Conservation (phyloP, 2,113 vertebrate genomes). For the Cyprinodon variegatus region DNA sequence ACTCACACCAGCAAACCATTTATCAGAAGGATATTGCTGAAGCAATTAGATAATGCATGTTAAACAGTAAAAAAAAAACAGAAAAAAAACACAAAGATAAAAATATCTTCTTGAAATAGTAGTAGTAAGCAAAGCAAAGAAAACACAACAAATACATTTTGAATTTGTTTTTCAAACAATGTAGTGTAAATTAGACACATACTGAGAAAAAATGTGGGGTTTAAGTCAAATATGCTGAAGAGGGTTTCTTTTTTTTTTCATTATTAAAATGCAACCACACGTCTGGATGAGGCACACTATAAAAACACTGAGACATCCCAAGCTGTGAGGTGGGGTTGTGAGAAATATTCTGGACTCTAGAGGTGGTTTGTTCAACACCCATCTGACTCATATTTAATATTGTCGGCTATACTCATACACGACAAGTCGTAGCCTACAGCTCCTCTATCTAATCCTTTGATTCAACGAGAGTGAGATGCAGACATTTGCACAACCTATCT, state of each 20-base stretch:
- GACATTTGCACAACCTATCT: conserved; percentile 41
- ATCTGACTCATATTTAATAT: conserved; percentile 75
- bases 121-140: background rate
- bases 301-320: conserved; percentile 69
- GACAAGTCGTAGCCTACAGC: conserved; percentile 63
- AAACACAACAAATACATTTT: background rate
- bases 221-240: conserved; percentile 49
- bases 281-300: conserved; percentile 67
- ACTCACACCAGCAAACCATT: background rate
- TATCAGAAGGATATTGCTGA: background rate
- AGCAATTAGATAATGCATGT: background rate
- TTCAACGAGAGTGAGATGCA: conserved; percentile 67
- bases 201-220: conserved; percentile 41
- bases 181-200: conserved; percentile 49
- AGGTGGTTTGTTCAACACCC: conserved; percentile 72
- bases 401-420: conserved; percentile 54
- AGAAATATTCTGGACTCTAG: conserved; percentile 54
- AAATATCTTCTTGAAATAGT: background rate
- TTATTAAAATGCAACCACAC: conserved; percentile 69
- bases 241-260: conserved; percentile 56
- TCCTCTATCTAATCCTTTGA: conserved; percentile 51
- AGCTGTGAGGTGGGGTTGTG: conserved; percentile 69
- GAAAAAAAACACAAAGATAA: background rate
- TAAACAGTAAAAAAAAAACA: background rate
- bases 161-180: conserved; percentile 25